phyloP scores from a whole-genome alignment of 2,888 invertebrate species.

The Ctena decussata region DNA sequence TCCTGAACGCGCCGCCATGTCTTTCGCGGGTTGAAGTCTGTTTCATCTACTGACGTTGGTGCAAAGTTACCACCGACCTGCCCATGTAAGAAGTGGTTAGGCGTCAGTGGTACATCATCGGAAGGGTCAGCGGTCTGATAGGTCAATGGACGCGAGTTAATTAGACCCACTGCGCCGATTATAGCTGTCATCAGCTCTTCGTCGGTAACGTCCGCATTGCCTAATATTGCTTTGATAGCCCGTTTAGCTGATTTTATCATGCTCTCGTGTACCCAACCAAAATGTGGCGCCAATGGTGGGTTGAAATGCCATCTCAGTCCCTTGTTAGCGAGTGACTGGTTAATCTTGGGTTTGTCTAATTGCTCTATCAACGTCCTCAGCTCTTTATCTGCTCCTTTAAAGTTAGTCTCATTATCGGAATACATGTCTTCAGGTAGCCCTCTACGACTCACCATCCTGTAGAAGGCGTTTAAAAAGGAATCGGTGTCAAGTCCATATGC shows the following conservation, averaged over 20 bases:
- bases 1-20: slow-evolving; percentile 58
- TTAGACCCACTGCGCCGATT: slow-evolving; percentile 53
- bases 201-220: slow-evolving; percentile 45
- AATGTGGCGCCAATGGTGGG: slow-evolving; percentile 40
- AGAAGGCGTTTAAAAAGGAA: too few relatives aligned
- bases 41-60: slow-evolving; percentile 35
- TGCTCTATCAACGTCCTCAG: slow-evolving; percentile 8
- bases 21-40: not conserved
- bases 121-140: slow-evolving; percentile 23
- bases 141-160: too few relatives aligned
- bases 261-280: slow-evolving; percentile 8
- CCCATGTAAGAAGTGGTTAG: slow-evolving; percentile 35
- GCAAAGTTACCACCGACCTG: slow-evolving; percentile 62
- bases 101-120: slow-evolving; percentile 17
- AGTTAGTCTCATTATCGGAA: slow-evolving; percentile 62
- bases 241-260: too few relatives aligned
- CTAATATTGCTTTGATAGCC: slow-evolving; percentile 52
- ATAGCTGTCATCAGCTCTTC: too few relatives aligned
- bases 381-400: slow-evolving; percentile 44
- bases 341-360: slow-evolving; percentile 32
- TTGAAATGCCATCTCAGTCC: slow-evolving; percentile 53
- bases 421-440: slow-evolving; percentile 42
- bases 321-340: slow-evolving; percentile 1
- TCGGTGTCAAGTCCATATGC: too few relatives aligned
- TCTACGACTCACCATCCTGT: slow-evolving; percentile 49